Conservation (phyloP, 2,797 vertebrate species). For the Onychomys leucogaster region DNA sequence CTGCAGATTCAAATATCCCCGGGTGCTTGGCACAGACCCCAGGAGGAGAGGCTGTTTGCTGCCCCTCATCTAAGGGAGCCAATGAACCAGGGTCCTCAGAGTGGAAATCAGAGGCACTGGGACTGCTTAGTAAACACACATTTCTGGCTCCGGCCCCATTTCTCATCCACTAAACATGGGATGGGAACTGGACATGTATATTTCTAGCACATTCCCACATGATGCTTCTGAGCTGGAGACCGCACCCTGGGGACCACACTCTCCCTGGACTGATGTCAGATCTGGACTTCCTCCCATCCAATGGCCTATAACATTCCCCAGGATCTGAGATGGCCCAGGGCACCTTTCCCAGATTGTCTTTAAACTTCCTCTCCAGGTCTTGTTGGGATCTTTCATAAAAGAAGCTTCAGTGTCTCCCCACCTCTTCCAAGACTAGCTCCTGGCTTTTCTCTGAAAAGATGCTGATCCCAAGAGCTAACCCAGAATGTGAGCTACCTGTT, state of each 20-base stretch:
- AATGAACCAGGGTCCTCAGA: background rate
- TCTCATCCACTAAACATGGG: background rate
- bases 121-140: background rate
- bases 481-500: background rate
- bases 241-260: background rate
- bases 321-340: background rate
- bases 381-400: slow-evolving; percentile 12
- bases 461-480: background rate
- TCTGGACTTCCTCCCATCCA: background rate
- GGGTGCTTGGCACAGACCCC: background rate
- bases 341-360: background rate
- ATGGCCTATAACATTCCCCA: no score
- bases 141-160: background rate
- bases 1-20: background rate
- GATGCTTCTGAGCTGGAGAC: no score
- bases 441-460: slow-evolving; percentile 45
- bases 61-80: background rate
- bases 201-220: background rate
- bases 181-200: background rate
- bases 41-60: background rate
- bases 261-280: background rate
- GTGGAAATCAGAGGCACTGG: background rate
- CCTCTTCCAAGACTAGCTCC: background rate
- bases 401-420: background rate
- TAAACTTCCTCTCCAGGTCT: background rate